Percentiles rank a stretch among this genome's conserved stretches.
phyloP scores from a whole-genome alignment of 2,797 vertebrate species.

The Centroberyx gerrardi region DNA sequence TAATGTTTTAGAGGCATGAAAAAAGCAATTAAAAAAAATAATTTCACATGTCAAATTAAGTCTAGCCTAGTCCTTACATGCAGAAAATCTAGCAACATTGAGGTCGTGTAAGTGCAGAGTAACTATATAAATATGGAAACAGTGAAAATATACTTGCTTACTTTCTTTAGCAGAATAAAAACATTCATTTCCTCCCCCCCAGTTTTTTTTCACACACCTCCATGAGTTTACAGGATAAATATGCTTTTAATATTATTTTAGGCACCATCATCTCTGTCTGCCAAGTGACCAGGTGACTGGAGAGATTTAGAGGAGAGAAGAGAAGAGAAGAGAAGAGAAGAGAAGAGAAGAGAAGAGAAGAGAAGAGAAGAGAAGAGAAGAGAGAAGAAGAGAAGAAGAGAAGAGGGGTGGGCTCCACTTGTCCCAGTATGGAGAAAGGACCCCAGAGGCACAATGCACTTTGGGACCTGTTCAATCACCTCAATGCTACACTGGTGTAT shows the following conservation, averaged over 20 bases:
- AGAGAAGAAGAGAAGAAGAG: not conserved
- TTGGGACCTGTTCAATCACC: slow-evolving; percentile 79
- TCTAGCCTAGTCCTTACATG: too few species aligned
- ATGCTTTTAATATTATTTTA: slow-evolving; percentile 33
- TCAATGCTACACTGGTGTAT: slow-evolving; percentile 48
- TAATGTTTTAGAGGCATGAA: not conserved
- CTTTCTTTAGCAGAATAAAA: too few species aligned
- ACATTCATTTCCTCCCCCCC: not conserved
- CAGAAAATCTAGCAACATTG: not conserved
- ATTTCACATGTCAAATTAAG: not conserved
- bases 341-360: slow-evolving; percentile 10
- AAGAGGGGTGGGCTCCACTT: slow-evolving; percentile 53
- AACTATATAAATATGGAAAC: not conserved
- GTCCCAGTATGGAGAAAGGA: slow-evolving; percentile 73
- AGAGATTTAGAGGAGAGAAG: slow-evolving; percentile 24
- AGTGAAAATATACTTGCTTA: too few species aligned
- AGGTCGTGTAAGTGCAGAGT: not conserved
- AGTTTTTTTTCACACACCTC: not conserved
- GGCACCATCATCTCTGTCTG: slow-evolving; percentile 62
- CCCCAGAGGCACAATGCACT: slow-evolving; percentile 74
- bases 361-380: not conserved
- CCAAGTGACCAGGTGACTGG: slow-evolving; percentile 36
- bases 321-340: slow-evolving; percentile 17
- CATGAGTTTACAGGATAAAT: not conserved
- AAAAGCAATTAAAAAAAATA: slow-evolving; percentile 1